These are phyloP conservation scores for Myiozetetes cayanensis DNA, from an alignment of 2,113 vertebrate species.

Conservation along the genomic window DNA sequence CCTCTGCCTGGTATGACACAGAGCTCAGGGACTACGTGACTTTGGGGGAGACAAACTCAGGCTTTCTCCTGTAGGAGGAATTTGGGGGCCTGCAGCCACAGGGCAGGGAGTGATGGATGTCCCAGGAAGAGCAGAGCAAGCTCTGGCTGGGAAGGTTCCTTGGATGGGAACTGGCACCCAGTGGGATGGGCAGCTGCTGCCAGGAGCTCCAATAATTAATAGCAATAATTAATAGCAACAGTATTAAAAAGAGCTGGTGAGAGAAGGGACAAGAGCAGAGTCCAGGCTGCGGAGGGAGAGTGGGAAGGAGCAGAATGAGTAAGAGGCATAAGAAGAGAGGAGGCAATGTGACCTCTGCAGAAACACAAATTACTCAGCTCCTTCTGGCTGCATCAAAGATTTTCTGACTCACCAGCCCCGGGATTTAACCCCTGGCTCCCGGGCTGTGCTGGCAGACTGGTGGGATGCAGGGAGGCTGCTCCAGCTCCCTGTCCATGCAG, in stretches of 20 bases:
- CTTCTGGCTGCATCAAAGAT: slow-evolving; percentile 24
- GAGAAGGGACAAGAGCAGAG: not conserved
- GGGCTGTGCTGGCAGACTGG: not conserved
- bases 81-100: not conserved
- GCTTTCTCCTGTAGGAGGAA: not conserved
- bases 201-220: not conserved
- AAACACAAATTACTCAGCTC: not conserved
- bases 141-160: accelerated
- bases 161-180: accelerated
- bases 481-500: accelerated
- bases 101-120: not conserved
- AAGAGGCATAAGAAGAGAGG: not conserved
- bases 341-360: slow-evolving; percentile 44
- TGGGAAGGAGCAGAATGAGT: slow-evolving; percentile 4
- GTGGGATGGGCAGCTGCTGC: not conserved
- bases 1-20: not conserved
- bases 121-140: not conserved
- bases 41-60: not conserved
- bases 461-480: not conserved
- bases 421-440: slow-evolving; percentile 1
- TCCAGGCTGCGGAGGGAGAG: not conserved
- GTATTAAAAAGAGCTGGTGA: not conserved
- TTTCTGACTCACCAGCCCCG: slow-evolving; percentile 31
- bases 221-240: not conserved
- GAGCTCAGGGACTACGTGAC: not conserved